A percentile compares a stretch with the other conserved stretches of the same genome.
These are phyloP conservation scores for Balanococcus diminutus DNA, from an alignment of 2,888 invertebrate genomes.

Conservation along the genomic window DNA sequence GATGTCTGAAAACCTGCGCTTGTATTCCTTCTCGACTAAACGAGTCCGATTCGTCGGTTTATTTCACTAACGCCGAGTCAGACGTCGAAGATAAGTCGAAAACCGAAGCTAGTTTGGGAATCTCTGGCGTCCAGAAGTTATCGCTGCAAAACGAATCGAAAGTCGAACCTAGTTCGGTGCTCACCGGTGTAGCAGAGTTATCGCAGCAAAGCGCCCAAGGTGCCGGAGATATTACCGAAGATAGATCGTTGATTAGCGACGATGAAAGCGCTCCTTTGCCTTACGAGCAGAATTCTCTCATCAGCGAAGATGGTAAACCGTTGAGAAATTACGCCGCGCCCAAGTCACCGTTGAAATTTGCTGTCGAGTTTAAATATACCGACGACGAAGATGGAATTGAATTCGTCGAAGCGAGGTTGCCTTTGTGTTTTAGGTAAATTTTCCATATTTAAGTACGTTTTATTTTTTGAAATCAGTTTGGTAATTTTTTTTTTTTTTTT, in stretches of 20 bases:
- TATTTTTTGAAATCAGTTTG: background rate
- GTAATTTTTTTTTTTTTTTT: background rate
- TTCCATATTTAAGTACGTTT: background rate
- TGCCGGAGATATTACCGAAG: background rate
- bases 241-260: background rate
- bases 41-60: conserved; percentile 39
- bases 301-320: background rate
- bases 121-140: background rate
- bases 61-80: conserved; percentile 18
- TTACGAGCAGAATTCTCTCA: background rate
- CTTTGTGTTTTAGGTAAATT: conserved; percentile 29
- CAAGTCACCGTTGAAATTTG: conserved; percentile 54
- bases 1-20: conserved; percentile 32
- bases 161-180: background rate
- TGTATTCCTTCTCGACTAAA: conserved; percentile 24
- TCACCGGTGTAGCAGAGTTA: background rate
- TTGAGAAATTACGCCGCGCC: background rate
- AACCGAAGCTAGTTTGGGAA: background rate
- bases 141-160: background rate
- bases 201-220: background rate
- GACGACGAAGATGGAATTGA: conserved; percentile 74
- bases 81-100: background rate
- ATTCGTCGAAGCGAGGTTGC: conserved; percentile 55
- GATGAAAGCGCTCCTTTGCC: background rate
- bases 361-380: conserved; percentile 77